Evolutionary conservation across 2,797 vertebrate genomes (phyloP).

Genomic region (Hyperoplus lanceolatus): DNA sequence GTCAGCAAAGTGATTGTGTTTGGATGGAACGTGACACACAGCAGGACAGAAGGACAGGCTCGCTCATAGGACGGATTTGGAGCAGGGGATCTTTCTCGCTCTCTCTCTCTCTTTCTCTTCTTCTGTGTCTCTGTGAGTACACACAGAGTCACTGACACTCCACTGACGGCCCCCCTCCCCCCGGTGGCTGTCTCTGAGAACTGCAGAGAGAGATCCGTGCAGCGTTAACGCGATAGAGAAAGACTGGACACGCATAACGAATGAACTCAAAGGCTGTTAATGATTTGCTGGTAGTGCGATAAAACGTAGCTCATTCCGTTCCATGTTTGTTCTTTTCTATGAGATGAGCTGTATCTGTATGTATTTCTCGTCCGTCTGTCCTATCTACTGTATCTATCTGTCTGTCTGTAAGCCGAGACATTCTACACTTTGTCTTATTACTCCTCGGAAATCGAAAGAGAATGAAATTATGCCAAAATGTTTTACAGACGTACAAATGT

Average conservation of each 20-base stretch:
- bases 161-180: slow-evolving; percentile 23
- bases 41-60: slow-evolving; percentile 61
- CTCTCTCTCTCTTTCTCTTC: slow-evolving; percentile 35
- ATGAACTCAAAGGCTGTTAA: slow-evolving; percentile 64
- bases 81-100: slow-evolving; percentile 63
- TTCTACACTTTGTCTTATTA: slow-evolving; percentile 63
- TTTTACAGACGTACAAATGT: slow-evolving; percentile 52
- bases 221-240: slow-evolving; percentile 34
- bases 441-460: slow-evolving; percentile 52
- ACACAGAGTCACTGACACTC: slow-evolving; percentile 53
- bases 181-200: slow-evolving; percentile 64
- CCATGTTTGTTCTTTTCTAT: slow-evolving; percentile 77
- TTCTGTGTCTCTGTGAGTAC: slow-evolving; percentile 66
- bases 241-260: slow-evolving; percentile 46
- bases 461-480: slow-evolving; percentile 66
- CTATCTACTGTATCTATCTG: slow-evolving; percentile 73
- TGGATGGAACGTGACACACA: slow-evolving; percentile 59
- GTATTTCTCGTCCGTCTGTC: slow-evolving; percentile 76
- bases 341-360: slow-evolving; percentile 73
- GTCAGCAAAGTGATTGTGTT: slow-evolving; percentile 55
- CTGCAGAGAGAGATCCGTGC: slow-evolving; percentile 54
- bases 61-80: slow-evolving; percentile 50
- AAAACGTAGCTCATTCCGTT: slow-evolving; percentile 82
- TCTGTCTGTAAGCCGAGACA: slow-evolving; percentile 65
- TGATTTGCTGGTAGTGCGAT: slow-evolving; percentile 72